A percentile compares a stretch with the other conserved stretches of the same genome.
Evolutionary conservation across 2,888 invertebrate species (phyloP).

Genomic region (Amphipoea oculea): DNA sequence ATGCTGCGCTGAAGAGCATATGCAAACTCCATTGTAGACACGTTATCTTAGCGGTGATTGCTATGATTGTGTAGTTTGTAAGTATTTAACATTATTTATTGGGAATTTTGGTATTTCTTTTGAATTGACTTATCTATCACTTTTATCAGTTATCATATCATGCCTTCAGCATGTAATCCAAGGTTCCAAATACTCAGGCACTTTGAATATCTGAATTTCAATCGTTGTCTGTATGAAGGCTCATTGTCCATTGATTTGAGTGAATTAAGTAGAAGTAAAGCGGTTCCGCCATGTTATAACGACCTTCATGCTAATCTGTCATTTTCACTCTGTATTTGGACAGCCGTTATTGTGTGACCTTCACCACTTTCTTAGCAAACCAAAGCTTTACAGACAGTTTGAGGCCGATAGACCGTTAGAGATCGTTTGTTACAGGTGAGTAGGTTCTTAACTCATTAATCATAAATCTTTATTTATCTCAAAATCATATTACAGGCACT

Average conservation of each 20-base stretch:
- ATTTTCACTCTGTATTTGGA: neutral
- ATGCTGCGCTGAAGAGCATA: constrained; percentile 87
- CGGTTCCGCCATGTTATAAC: neutral
- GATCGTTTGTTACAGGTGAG: no score
- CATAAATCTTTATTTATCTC: no score
- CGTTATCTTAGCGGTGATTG: constrained; percentile 47
- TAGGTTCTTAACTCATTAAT: neutral
- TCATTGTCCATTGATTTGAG: neutral
- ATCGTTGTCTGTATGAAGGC: neutral
- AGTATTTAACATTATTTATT: neutral
- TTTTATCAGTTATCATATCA: neutral
- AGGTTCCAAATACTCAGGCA: neutral
- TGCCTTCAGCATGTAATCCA: neutral
- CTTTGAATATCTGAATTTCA: neutral
- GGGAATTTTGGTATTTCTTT: neutral
- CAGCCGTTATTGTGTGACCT: neutral
- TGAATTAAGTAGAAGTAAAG: neutral
- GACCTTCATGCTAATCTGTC: neutral
- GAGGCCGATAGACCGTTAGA: neutral
- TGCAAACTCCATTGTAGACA: constrained; percentile 71
- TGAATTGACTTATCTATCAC: neutral
- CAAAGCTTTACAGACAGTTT: neutral
- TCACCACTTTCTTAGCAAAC: neutral
- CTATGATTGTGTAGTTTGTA: constrained; percentile 1
- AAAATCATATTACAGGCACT: no score